Conservation (phyloP, 2,888 invertebrate genomes). For the Tachystola acroxantha region DNA sequence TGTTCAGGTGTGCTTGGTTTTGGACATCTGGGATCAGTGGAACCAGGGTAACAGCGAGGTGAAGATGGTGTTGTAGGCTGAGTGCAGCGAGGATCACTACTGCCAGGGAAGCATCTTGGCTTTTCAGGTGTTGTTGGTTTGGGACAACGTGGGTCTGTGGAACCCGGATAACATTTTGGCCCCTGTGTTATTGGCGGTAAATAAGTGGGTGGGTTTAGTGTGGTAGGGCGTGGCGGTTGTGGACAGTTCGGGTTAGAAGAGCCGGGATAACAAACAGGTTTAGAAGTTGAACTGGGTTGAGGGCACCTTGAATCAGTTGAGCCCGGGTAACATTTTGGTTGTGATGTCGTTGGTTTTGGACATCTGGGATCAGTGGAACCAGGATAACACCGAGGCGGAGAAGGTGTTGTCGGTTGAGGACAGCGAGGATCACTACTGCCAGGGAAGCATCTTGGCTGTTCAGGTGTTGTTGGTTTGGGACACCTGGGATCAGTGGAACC, state of each 20-base stretch:
- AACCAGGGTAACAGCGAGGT: conserved; percentile 32
- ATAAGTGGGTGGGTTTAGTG: conserved; percentile 14
- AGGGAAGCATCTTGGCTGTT: conserved; percentile 17
- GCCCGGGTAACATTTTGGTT: conserved; percentile 19
- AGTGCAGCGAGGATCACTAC: conserved; percentile 22
- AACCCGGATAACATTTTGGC: conserved; percentile 33
- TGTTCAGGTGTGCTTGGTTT: conserved; percentile 22
- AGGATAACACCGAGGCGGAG: conserved; percentile 31
- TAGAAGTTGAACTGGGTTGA: conserved; percentile 21
- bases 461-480: conserved; percentile 25
- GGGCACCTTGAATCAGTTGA: conserved; percentile 36
- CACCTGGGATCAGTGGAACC: conserved; percentile 30
- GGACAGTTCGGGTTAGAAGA: conserved; percentile 47
- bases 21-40: conserved; percentile 26
- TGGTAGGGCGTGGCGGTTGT: conserved; percentile 32
- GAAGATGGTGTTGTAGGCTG: conserved; percentile 23
- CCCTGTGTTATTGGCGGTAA: conserved; percentile 19
- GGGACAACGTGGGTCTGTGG: conserved; percentile 24
- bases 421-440: conserved; percentile 32
- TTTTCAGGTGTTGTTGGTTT: conserved; percentile 24
- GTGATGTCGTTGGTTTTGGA: conserved; percentile 29
- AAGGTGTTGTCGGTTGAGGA: conserved; percentile 20
- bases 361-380: conserved; percentile 35
- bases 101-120: conserved; percentile 27
- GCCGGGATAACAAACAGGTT: conserved; percentile 33